Evolutionary conservation across 2,797 vertebrate species (phyloP).

Genomic region (Typhlichthys eigenmanni): DNA sequence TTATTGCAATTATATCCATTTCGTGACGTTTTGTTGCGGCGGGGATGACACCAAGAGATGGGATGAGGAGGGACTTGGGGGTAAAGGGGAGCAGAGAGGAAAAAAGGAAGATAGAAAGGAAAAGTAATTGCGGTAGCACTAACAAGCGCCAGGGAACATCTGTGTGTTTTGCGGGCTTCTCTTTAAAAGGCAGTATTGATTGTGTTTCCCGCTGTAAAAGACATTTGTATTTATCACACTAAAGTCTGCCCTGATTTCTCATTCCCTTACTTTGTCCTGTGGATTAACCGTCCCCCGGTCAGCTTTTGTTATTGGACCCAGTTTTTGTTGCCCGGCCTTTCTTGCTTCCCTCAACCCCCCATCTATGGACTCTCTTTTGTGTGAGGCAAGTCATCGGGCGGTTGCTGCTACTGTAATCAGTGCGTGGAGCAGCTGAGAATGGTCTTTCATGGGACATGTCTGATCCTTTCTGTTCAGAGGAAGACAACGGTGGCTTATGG

Average conservation of each 20-base stretch:
- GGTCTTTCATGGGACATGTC: slow-evolving; percentile 59
- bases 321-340: slow-evolving; percentile 22
- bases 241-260: slow-evolving; percentile 39
- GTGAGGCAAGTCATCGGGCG: too few species aligned
- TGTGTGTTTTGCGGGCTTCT: slow-evolving; percentile 40
- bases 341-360: neutral
- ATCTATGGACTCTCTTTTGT: slow-evolving; percentile 1
- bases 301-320: slow-evolving; percentile 35
- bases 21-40: slow-evolving; percentile 69
- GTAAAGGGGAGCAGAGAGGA: slow-evolving; percentile 30
- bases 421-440: slow-evolving; percentile 41
- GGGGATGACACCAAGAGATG: slow-evolving; percentile 42
- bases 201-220: slow-evolving; percentile 53
- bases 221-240: slow-evolving; percentile 56
- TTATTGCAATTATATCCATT: slow-evolving; percentile 78
- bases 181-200: slow-evolving; percentile 55
- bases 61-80: slow-evolving; percentile 25
- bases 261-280: slow-evolving; percentile 26
- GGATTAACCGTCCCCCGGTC: slow-evolving; percentile 43
- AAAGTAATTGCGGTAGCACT: slow-evolving; percentile 54
- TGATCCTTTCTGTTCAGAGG: slow-evolving; percentile 42
- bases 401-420: slow-evolving; percentile 48
- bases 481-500: slow-evolving; percentile 37
- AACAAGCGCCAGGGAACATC: slow-evolving; percentile 38
- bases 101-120: slow-evolving; percentile 28